Evolutionary conservation across 2,113 vertebrate genomes (phyloP).

Genomic region (Megatriorchis doriae): DNA sequence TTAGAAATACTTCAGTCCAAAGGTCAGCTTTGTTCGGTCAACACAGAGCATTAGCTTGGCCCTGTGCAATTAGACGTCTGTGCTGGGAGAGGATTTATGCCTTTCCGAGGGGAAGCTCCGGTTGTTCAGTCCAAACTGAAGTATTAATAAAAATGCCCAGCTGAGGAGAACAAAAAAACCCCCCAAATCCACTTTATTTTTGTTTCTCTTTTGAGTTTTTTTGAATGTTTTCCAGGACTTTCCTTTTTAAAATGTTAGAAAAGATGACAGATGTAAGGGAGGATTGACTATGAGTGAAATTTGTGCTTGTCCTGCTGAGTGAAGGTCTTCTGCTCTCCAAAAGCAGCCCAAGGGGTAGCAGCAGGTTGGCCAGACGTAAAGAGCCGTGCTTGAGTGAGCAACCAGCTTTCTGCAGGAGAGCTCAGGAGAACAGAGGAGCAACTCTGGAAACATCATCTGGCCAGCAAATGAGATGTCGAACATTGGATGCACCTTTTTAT

Average conservation of each 20-base stretch:
- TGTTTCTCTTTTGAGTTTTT: background rate
- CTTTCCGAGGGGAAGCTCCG: background rate
- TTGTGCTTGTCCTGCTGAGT: background rate
- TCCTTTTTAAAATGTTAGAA: background rate
- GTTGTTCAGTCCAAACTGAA: background rate
- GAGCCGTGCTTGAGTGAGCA: fast-evolving
- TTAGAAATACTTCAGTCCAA: background rate
- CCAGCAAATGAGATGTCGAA: background rate
- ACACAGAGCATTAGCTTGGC: background rate
- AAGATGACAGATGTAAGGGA: background rate
- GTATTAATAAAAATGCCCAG: background rate
- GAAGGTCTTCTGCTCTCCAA: background rate
- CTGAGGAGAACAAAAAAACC: background rate
- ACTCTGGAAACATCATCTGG: background rate
- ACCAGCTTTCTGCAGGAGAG: background rate
- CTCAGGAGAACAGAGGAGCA: background rate
- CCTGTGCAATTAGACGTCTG: background rate
- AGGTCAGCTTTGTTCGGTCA: background rate
- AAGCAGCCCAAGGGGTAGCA: background rate
- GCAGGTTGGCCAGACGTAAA: background rate
- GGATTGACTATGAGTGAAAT: background rate
- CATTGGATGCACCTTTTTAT: background rate
- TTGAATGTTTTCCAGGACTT: background rate
- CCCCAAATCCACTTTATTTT: background rate
- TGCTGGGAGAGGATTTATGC: background rate